Conservation (phyloP, 2,113 vertebrate genomes). For the Oreocharis arfaki region DNA sequence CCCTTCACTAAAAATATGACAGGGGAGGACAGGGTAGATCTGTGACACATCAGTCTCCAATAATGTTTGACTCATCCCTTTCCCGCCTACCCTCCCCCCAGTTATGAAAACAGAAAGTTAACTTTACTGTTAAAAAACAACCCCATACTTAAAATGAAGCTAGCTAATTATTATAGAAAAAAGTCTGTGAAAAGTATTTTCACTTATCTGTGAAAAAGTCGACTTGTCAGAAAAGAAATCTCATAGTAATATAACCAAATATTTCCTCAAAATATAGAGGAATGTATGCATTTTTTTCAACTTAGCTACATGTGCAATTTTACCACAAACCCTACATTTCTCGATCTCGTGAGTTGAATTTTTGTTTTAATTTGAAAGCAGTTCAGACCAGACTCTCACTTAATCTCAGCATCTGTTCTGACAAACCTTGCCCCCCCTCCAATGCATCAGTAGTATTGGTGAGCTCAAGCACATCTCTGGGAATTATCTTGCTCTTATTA, state of each 20-base stretch:
- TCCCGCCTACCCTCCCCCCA: background rate
- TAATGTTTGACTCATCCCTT: background rate
- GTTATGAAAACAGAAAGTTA: background rate
- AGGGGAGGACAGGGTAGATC: background rate
- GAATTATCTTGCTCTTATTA: background rate
- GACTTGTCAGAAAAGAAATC: background rate
- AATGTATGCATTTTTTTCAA: background rate
- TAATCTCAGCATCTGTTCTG: background rate
- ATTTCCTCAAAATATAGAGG: background rate
- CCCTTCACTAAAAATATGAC: background rate
- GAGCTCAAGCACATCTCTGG: background rate
- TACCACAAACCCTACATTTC: background rate
- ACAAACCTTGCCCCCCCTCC: background rate
- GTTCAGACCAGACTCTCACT: background rate
- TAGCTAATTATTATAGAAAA: background rate
- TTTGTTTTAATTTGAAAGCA: background rate
- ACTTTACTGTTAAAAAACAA: background rate
- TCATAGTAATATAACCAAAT: background rate
- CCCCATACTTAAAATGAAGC: background rate
- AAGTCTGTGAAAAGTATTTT: background rate
- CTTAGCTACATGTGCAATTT: background rate
- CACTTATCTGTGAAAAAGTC: background rate
- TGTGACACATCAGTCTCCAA: background rate
- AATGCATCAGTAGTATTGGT: background rate
- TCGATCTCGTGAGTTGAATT: background rate